These are phyloP conservation scores for Dendropsophus ebraccatus DNA, from an alignment of 2,113 vertebrate genomes.

Conservation along the genomic window DNA sequence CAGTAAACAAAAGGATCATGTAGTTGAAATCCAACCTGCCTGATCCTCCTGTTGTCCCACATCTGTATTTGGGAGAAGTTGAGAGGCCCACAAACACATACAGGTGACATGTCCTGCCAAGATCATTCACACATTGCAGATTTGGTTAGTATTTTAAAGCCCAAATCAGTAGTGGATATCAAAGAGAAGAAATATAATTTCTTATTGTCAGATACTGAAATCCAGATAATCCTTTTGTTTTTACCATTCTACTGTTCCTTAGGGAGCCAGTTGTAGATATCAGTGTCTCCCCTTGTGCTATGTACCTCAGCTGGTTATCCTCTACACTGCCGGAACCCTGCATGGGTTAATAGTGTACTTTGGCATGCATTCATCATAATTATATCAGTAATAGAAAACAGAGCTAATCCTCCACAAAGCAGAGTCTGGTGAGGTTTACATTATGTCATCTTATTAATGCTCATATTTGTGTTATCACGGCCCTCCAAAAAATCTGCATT, in stretches of 20 bases:
- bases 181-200: no score
- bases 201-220: no score
- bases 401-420: slow-evolving; percentile 22
- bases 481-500: neutral
- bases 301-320: neutral
- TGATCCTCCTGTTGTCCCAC: no score
- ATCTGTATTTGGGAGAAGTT: no score
- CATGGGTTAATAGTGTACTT: neutral
- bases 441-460: slow-evolving; percentile 37
- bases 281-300: neutral
- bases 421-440: slow-evolving; percentile 28
- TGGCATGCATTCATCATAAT: slow-evolving; percentile 34
- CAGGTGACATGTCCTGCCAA: no score
- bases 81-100: no score
- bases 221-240: no score
- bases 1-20: no score
- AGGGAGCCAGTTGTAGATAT: neutral
- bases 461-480: slow-evolving; percentile 35
- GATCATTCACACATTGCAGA: no score
- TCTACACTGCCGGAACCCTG: rapidly evolving
- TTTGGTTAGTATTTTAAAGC: no score
- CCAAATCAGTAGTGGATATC: no score
- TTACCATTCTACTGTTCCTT: neutral
- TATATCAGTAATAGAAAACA: slow-evolving; percentile 44
- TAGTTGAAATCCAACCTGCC: no score